These are phyloP conservation scores for Leptinotarsa juncta DNA, from an alignment of 2,888 invertebrate species.

Conservation along the genomic window DNA sequence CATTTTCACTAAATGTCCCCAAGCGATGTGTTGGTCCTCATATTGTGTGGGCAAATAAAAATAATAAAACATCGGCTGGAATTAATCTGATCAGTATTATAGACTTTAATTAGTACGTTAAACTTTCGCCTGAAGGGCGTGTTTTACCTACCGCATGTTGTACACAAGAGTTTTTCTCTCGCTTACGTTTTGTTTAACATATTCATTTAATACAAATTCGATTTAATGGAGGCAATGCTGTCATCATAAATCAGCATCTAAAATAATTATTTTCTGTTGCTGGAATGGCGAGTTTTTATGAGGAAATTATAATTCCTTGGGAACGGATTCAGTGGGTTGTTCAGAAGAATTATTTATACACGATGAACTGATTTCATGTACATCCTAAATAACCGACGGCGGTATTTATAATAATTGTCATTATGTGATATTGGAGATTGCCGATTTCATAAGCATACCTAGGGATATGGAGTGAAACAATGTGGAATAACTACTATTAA, in stretches of 20 bases:
- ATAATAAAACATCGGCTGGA: constrained; percentile 21
- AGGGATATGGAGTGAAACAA: too few species aligned
- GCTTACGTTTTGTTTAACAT: constrained; percentile 19
- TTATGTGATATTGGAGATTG: too few species aligned
- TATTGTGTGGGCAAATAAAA: constrained; percentile 22
- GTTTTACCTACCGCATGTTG: constrained; percentile 30
- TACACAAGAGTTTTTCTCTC: constrained; percentile 20
- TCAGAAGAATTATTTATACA: constrained; percentile 6
- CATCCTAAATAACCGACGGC: too few species aligned
- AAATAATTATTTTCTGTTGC: constrained; percentile 16
- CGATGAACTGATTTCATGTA: background rate
- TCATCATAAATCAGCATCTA: constrained; percentile 16
- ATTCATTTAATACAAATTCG: constrained; percentile 21
- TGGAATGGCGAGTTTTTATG: constrained; percentile 16
- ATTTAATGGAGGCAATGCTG: constrained; percentile 24
- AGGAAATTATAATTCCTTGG: constrained; percentile 18
- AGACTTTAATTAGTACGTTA: constrained; percentile 31
- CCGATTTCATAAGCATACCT: too few species aligned
- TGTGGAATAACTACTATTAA: too few species aligned
- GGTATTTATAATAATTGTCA: too few species aligned
- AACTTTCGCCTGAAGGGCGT: constrained; percentile 33
- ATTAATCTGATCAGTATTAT: constrained; percentile 18
- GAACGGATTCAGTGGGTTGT: constrained; percentile 19
- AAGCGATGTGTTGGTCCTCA: constrained; percentile 6
- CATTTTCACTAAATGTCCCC: background rate